Conservation (phyloP, 2,113 vertebrate genomes). For the Leucopternis melanops region DNA sequence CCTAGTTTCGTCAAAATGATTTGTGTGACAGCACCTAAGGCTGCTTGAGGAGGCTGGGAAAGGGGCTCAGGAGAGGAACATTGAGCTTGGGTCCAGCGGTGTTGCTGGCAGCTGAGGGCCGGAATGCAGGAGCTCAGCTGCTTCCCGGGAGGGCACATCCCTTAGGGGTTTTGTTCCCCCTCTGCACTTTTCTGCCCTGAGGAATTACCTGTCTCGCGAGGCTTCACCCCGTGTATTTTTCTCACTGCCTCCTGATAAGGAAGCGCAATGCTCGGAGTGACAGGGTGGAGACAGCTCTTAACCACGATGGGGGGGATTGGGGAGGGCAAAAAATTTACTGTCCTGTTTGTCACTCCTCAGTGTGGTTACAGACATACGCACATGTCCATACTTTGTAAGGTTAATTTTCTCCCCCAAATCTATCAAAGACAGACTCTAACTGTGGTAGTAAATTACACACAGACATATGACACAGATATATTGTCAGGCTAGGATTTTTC, state of each 20-base stretch:
- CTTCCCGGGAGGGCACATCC: neutral
- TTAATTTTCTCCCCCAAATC: neutral
- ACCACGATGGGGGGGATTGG: rapidly evolving
- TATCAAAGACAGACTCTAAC: neutral
- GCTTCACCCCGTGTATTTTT: neutral
- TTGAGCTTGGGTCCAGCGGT: rapidly evolving
- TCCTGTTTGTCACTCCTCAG: neutral
- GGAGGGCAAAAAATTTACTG: neutral
- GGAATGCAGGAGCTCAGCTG: neutral
- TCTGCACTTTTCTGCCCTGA: neutral
- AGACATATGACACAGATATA: neutral
- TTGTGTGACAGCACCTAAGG: neutral
- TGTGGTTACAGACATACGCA: neutral
- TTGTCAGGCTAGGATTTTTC: neutral
- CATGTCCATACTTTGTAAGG: rapidly evolving
- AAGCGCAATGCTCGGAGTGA: neutral
- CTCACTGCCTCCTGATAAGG: neutral
- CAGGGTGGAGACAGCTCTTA: neutral
- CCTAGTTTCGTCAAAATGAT: neutral
- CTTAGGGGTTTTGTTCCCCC: neutral
- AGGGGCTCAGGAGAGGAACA: neutral
- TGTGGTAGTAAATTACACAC: neutral
- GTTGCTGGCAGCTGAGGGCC: neutral
- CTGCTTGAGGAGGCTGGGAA: neutral
- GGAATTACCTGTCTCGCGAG: neutral